A percentile compares a stretch with the other conserved stretches of the same genome.
Evolutionary conservation across 2,113 vertebrate genomes (phyloP).

Genomic region (human): GRCh38 chr11:1424501-1425000

Average conservation of each 20-base stretch:
- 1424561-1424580: neutral
- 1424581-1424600: no score
- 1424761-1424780: neutral
- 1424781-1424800: neutral
- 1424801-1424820: no score
- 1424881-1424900: neutral
- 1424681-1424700: no score
- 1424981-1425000: neutral
- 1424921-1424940: neutral
- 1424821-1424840: fast-evolving
- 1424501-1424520: neutral
- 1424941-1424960: neutral
- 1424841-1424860: no score
- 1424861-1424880: no score
- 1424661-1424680: no score
- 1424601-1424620: no score
- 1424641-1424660: no score
- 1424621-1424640: no score
- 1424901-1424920: no score
- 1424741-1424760: neutral
- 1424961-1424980: neutral
- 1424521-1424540: neutral
- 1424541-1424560: neutral
- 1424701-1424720: no score
- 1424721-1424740: neutral